These are phyloP conservation scores for Coluber constrictor DNA, from an alignment of 2,797 vertebrate genomes.

Conservation along the genomic window DNA sequence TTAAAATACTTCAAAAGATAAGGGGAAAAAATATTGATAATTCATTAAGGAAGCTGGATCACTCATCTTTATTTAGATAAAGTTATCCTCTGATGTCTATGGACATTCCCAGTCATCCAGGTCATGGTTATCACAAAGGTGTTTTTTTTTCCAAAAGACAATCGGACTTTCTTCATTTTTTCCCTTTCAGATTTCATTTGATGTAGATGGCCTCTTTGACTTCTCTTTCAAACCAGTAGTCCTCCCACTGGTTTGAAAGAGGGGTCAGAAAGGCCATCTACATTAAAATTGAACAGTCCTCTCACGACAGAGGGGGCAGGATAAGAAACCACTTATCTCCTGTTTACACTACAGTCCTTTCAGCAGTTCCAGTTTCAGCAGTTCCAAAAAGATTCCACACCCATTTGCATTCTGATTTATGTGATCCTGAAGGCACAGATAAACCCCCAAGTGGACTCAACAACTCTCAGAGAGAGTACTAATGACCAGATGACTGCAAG, in stretches of 20 bases:
- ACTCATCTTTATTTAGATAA: not conserved
- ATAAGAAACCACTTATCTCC: not conserved
- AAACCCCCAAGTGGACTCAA: not conserved
- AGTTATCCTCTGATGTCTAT: not conserved
- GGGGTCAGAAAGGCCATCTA: not conserved
- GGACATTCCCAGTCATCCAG: not conserved
- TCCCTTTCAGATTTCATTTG: no score
- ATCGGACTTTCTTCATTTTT: not conserved
- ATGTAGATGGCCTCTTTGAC: no score
- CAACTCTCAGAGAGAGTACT: not conserved
- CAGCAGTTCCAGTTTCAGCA: not conserved
- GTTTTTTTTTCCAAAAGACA: not conserved
- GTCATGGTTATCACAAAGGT: not conserved
- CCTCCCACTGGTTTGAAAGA: not conserved
- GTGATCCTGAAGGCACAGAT: not conserved
- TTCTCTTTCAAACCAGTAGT: not conserved
- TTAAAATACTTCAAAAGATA: not conserved
- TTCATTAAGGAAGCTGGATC: not conserved
- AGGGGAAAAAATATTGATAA: not conserved
- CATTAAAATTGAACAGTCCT: not conserved
- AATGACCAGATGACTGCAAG: not conserved
- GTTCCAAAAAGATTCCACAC: not conserved
- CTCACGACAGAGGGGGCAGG: not conserved
- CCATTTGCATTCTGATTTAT: not conserved
- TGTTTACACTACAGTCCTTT: not conserved